Conservation (phyloP, 1,140 invertebrate species). For the Ptiloglossa arizonensis region DNA sequence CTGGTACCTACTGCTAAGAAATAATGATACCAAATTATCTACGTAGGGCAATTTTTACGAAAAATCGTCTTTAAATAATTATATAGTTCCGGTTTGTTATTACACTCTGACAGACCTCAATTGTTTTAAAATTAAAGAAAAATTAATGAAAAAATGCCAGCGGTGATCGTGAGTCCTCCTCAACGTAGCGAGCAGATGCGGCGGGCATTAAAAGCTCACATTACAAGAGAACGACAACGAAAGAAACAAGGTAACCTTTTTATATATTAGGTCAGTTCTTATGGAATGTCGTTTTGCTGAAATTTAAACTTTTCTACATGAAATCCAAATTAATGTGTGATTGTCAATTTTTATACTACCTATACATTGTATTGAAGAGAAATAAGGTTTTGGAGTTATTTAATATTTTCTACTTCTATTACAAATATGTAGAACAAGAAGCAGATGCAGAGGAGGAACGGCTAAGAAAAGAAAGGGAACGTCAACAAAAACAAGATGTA, state of each 20-base stretch:
- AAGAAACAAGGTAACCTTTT: conserved; percentile 93
- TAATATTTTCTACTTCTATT: not conserved
- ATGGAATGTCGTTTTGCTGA: not conserved
- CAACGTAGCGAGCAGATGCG: conserved; percentile 93
- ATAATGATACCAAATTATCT: no score
- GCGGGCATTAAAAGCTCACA: conserved; percentile 93
- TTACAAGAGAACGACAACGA: conserved; percentile 92
- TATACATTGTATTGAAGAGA: no score
- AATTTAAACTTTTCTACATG: no score
- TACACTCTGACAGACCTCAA: not conserved
- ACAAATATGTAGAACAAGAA: conserved; percentile 89
- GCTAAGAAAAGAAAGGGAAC: conserved; percentile 92
- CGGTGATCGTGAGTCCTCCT: conserved; percentile 83
- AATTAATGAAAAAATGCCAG: conserved; percentile 81
- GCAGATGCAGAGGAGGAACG: conserved; percentile 94
- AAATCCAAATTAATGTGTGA: no score
- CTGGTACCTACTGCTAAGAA: no score
- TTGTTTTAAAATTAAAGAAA: not conserved
- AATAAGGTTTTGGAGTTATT: not conserved
- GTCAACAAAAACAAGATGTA: conserved; percentile 94
- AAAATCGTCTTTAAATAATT: no score
- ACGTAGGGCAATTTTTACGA: no score
- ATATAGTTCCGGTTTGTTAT: no score
- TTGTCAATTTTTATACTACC: no score
- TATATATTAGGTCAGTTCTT: conserved; percentile 19